These are phyloP conservation scores for Antechinus stuartii DNA, from an alignment of 2,113 vertebrate genomes.

Conservation along the genomic window DNA sequence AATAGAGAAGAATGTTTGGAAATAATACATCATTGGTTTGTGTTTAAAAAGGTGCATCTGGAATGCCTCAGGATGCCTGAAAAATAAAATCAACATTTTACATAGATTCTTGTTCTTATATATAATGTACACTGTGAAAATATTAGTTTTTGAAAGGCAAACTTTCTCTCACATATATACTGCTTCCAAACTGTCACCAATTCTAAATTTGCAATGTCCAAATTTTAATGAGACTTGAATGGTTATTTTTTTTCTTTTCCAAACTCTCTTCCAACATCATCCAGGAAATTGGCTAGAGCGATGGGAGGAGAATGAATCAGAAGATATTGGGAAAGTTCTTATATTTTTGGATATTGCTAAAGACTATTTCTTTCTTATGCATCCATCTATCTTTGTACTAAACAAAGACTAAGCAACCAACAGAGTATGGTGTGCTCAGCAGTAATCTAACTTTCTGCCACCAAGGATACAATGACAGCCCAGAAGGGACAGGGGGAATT, in stretches of 20 bases:
- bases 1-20: conserved; percentile 51
- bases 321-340: not conserved
- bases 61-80: conserved; percentile 38
- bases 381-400: not conserved
- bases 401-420: conserved; percentile 28
- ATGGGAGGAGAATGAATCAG: not conserved
- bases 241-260: not conserved
- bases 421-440: not conserved
- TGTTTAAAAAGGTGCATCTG: conserved; percentile 37
- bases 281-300: not conserved
- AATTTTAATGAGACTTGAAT: not conserved
- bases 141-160: conserved; percentile 8
- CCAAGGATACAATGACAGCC: not conserved
- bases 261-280: conserved; percentile 21
- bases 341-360: conserved; percentile 2
- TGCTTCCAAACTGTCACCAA: not conserved
- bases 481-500: not conserved
- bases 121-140: conserved; percentile 14
- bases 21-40: conserved; percentile 70
- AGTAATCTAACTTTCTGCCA: conserved; percentile 15
- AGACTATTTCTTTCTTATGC: not conserved
- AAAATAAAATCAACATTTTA: conserved; percentile 42
- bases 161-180: not conserved
- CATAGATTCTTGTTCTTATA: conserved; percentile 15
- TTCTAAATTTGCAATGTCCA: conserved; percentile 14